Conservation (phyloP, 2,797 vertebrate genomes). For the Graptemys geographica region DNA sequence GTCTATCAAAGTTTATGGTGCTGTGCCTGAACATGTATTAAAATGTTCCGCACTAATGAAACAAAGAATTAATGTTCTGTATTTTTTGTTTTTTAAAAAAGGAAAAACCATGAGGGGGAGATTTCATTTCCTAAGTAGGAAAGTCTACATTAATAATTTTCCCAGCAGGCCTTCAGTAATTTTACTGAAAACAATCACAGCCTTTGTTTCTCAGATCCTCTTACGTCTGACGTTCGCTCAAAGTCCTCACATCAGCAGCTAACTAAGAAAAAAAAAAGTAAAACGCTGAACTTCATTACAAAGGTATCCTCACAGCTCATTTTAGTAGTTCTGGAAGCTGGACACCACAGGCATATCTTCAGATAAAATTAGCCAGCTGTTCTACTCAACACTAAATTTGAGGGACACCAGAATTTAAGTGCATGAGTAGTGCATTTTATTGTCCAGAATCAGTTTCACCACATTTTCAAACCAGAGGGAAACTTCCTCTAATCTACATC, state of each 20-base stretch:
- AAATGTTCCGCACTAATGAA: conserved; percentile 75
- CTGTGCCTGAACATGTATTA: conserved; percentile 78
- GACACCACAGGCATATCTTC: not conserved
- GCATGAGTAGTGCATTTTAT: not conserved
- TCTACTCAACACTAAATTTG: not conserved
- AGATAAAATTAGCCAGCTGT: conserved; percentile 3
- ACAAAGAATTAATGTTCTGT: conserved; percentile 79
- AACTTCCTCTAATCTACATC: conserved; percentile 12
- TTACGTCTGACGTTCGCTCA: conserved; percentile 79
- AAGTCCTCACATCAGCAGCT: conserved; percentile 80
- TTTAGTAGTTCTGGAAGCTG: conserved; percentile 18
- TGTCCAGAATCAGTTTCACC: not conserved
- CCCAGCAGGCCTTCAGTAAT: conserved; percentile 83
- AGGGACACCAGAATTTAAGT: not conserved
- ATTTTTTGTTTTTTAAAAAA: conserved; percentile 57
- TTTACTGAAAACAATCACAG: conserved; percentile 79
- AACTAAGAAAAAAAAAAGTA: conserved; percentile 54
- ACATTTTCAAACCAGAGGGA: not conserved
- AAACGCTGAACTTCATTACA: conserved; percentile 53
- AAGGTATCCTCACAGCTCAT: conserved; percentile 45
- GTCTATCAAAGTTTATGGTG: conserved; percentile 26
- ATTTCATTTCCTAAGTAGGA: conserved; percentile 84
- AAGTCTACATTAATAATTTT: conserved; percentile 86
- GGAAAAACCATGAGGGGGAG: conserved; percentile 65
- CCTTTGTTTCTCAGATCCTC: conserved; percentile 86